These are phyloP conservation scores for Crossaster papposus DNA, from an alignment of 53 echinoderm and acorn worm genomes.

Conservation along the genomic window DNA sequence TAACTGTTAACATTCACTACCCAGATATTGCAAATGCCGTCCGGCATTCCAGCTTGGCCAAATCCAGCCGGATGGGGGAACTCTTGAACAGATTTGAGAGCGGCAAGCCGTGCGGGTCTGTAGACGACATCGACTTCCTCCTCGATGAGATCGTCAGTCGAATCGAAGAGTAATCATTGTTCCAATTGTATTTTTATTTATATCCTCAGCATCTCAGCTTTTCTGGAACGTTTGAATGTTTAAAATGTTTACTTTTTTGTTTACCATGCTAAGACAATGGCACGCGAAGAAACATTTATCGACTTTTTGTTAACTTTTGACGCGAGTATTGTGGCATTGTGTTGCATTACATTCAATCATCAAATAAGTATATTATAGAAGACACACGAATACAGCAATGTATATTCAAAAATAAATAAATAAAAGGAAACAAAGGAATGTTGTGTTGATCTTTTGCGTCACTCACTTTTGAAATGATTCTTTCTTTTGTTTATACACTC, in stretches of 20 bases:
- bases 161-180: slow-evolving; percentile 32
- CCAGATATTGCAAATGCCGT: slow-evolving; percentile 33
- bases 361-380: too few species aligned
- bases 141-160: slow-evolving; percentile 34
- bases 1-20: neutral
- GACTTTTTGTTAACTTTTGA: too few species aligned
- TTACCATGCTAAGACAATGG: neutral
- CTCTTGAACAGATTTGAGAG: slow-evolving; percentile 26
- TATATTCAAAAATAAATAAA: too few species aligned
- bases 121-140: slow-evolving; percentile 40
- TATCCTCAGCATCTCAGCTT: neutral
- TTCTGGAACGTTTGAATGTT: neutral
- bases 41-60: slow-evolving; percentile 41
- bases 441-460: neutral
- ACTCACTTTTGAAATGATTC: neutral
- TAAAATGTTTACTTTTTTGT: neutral
- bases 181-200: neutral
- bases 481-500: neutral
- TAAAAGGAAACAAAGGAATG: too few species aligned
- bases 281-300: too few species aligned
- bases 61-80: slow-evolving; percentile 29
- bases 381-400: too few species aligned
- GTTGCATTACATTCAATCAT: too few species aligned
- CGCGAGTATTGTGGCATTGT: too few species aligned
- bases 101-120: slow-evolving; percentile 12